These are phyloP conservation scores for Electrophaes corylata DNA, from an alignment of 2,888 invertebrate species.

Conservation along the genomic window DNA sequence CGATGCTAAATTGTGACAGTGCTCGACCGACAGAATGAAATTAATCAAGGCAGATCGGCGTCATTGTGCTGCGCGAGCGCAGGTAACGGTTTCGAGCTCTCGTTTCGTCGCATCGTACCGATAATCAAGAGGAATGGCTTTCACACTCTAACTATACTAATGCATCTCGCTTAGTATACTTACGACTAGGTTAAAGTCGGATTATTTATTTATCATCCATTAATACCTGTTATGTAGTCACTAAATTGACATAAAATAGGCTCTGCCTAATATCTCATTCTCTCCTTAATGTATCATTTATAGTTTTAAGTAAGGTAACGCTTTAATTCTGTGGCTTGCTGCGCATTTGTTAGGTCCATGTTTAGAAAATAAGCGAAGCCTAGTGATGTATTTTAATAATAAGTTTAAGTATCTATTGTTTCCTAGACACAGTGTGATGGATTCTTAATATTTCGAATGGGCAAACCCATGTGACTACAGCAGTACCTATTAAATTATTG, in stretches of 20 bases:
- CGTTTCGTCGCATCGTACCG: conserved; percentile 63
- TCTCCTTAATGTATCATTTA: conserved; percentile 39
- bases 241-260: conserved; percentile 7
- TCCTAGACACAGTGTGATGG: conserved; percentile 35
- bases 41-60: conserved; percentile 40
- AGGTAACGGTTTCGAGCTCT: conserved; percentile 77
- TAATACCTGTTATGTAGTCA: conserved; percentile 44
- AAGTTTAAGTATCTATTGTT: conserved; percentile 53
- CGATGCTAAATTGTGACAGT: conserved; percentile 51
- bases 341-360: conserved; percentile 76
- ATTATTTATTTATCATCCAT: conserved; percentile 58
- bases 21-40: conserved; percentile 50
- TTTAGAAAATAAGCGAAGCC: conserved; percentile 58
- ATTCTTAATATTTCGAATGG: conserved; percentile 44
- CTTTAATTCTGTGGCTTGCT: conserved; percentile 72
- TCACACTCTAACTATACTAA: conserved; percentile 44
- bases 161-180: conserved; percentile 29
- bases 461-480: conserved; percentile 39
- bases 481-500: conserved; percentile 51
- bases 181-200: conserved; percentile 29
- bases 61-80: conserved; percentile 43
- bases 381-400: conserved; percentile 55
- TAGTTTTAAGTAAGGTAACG: conserved; percentile 49
- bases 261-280: conserved; percentile 49
- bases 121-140: conserved; percentile 46